Evolutionary conservation across 2,888 invertebrate genomes (phyloP).

Genomic region (Monochamus alternatus): DNA sequence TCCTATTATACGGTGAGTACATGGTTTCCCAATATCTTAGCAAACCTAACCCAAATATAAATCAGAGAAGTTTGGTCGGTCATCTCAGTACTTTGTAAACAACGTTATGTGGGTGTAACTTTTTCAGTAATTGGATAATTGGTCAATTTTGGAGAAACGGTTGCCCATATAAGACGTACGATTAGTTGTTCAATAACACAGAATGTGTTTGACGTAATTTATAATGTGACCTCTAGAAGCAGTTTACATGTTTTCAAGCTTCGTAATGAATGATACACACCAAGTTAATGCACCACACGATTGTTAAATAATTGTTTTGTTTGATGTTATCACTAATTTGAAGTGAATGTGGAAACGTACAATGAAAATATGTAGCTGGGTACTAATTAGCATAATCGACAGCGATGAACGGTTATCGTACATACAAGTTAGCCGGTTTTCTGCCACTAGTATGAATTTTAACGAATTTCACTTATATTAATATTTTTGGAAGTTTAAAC

Average conservation of each 20-base stretch:
- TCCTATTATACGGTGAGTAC: slow-evolving; percentile 97
- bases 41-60: slow-evolving; percentile 36
- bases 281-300: too few species aligned
- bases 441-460: too few species aligned
- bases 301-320: too few species aligned
- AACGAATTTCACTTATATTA: too few species aligned
- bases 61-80: slow-evolving; percentile 6
- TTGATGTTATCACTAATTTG: too few species aligned
- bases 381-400: too few species aligned
- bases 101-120: slow-evolving; percentile 45
- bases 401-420: too few species aligned
- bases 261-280: not conserved
- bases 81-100: slow-evolving; percentile 32
- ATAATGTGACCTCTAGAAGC: slow-evolving; percentile 7
- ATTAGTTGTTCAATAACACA: slow-evolving; percentile 2
- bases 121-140: slow-evolving; percentile 26
- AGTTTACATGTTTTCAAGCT: not conserved
- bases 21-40: not conserved
- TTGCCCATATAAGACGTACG: not conserved
- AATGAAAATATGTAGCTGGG: too few species aligned
- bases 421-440: too few species aligned
- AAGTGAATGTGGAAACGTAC: too few species aligned
- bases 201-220: not conserved
- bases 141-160: not conserved
- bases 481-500: too few species aligned